phyloP scores from a whole-genome alignment of 1,140 invertebrate species.

The Agraylea sexmaculata region DNA sequence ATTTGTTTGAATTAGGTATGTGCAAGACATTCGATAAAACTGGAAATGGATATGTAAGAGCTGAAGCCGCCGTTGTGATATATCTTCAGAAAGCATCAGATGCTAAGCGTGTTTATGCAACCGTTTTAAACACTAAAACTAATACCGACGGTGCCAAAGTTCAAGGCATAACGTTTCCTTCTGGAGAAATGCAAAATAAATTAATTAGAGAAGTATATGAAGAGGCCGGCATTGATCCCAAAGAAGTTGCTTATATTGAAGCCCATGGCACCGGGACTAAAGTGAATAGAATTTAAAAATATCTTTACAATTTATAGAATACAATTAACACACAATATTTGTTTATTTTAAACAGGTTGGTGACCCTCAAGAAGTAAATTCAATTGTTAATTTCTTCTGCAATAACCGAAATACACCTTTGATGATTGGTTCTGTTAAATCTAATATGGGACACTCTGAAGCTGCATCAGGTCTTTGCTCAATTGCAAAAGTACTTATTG shows the following conservation, averaged over 20 bases:
- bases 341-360: conserved; percentile 45
- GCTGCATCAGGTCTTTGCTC: conserved; percentile 85
- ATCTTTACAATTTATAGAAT: conserved; percentile 3
- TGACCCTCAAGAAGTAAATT: conserved; percentile 92
- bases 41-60: conserved; percentile 85
- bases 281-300: conserved; percentile 45
- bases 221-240: conserved; percentile 70
- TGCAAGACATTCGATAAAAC: conserved; percentile 90
- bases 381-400: conserved; percentile 86
- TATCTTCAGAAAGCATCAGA: conserved; percentile 65
- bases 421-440: conserved; percentile 90
- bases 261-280: conserved; percentile 95
- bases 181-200: conserved; percentile 71
- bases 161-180: conserved; percentile 85
- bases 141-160: conserved; percentile 87
- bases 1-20: conserved; percentile 25
- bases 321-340: background rate
- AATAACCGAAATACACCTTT: conserved; percentile 67
- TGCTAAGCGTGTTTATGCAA: conserved; percentile 75
- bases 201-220: conserved; percentile 78
- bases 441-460: conserved; percentile 96
- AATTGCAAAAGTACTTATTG: conserved; percentile 79
- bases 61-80: conserved; percentile 74
- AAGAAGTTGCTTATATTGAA: conserved; percentile 78
- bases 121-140: conserved; percentile 70